A percentile compares a stretch with the other conserved stretches of the same genome.
These are phyloP conservation scores for Nezara viridula DNA, from an alignment of 2,888 invertebrate genomes.

Conservation along the genomic window DNA sequence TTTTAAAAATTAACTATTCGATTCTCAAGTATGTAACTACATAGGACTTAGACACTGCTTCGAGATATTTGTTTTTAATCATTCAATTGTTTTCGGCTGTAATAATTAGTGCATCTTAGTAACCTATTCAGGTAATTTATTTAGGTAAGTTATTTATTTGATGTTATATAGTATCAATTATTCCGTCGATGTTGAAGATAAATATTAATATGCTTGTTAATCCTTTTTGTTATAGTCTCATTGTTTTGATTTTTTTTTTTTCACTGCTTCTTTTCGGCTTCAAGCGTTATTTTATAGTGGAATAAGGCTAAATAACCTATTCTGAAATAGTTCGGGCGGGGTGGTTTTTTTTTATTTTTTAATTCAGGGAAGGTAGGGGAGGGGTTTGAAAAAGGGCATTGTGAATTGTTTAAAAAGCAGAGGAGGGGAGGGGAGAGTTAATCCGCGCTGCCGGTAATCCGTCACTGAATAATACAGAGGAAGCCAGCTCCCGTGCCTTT, in stretches of 20 bases:
- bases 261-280: neutral
- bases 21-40: too few species aligned
- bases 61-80: too few species aligned
- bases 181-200: too few species aligned
- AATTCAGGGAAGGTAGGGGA: constrained; percentile 3
- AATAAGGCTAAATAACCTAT: neutral
- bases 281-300: neutral
- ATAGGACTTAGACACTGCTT: too few species aligned
- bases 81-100: too few species aligned
- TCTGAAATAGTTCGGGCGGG: neutral
- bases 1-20: too few species aligned
- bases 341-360: neutral
- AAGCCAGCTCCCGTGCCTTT: constrained; percentile 32
- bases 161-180: too few species aligned
- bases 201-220: too few species aligned
- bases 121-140: too few species aligned
- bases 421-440: constrained; percentile 15
- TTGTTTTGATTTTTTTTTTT: neutral
- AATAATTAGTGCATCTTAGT: too few species aligned
- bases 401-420: constrained; percentile 56
- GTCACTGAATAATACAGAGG: constrained; percentile 51
- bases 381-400: constrained; percentile 22
- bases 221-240: too few species aligned
- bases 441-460: constrained; percentile 47
- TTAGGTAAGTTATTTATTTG: too few species aligned